Conservation (phyloP, 2,113 vertebrate species). For the Brachypteracias leptosomus region DNA sequence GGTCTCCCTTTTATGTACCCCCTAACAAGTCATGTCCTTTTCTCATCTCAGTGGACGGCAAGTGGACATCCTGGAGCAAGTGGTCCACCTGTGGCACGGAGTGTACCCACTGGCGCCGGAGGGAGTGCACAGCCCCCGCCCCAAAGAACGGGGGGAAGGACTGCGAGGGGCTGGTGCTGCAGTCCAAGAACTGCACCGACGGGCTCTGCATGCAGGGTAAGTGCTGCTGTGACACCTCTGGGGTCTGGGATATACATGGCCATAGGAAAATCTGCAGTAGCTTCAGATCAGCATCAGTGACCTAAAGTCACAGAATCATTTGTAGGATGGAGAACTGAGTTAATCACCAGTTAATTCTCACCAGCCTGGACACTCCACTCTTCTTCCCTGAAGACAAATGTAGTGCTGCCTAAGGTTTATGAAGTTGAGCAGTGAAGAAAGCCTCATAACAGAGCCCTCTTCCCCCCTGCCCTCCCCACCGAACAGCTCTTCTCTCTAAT, state of each 20-base stretch:
- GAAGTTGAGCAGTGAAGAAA: neutral
- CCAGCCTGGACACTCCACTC: neutral
- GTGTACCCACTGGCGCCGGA: conserved; percentile 93
- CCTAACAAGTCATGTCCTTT: neutral
- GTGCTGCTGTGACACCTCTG: neutral
- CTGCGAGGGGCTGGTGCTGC: conserved; percentile 88
- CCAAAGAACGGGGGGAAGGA: conserved; percentile 93
- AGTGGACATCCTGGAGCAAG: conserved; percentile 94
- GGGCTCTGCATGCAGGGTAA: conserved; percentile 97
- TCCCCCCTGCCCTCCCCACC: neutral
- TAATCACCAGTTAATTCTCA: neutral
- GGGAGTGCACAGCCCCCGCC: conserved; percentile 88
- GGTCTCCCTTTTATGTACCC: neutral
- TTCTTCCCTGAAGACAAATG: neutral
- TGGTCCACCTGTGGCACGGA: conserved; percentile 95
- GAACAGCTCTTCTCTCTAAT: neutral
- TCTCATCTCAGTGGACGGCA: conserved; percentile 86
- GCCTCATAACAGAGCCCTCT: neutral
- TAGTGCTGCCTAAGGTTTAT: neutral
- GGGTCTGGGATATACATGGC: neutral
- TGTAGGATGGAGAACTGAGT: neutral
- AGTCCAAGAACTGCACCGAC: conserved; percentile 94
- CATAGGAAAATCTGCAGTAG: neutral
- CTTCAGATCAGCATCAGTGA: neutral
- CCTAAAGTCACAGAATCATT: neutral